Evolutionary conservation across 2,888 invertebrate species (phyloP).

Genomic region (Andrena bucephala): DNA sequence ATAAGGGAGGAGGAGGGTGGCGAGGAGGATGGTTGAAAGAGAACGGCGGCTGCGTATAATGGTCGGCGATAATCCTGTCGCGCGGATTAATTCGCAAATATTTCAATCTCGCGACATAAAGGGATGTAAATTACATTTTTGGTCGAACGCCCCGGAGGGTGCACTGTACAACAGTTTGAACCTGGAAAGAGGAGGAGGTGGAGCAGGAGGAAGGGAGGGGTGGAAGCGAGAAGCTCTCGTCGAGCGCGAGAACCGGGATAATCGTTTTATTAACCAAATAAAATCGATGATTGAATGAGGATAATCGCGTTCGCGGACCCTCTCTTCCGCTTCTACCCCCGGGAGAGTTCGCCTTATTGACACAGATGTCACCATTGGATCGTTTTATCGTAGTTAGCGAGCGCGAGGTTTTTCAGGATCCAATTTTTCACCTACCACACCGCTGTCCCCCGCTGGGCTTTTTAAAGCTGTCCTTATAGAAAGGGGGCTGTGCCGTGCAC

Average conservation of each 20-base stretch:
- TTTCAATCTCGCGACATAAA: slow-evolving; percentile 85
- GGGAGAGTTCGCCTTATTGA: slow-evolving; percentile 83
- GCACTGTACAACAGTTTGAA: slow-evolving; percentile 68
- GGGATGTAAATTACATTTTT: slow-evolving; percentile 85
- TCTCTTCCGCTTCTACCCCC: slow-evolving; percentile 68
- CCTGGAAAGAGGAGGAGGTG: slow-evolving; percentile 42
- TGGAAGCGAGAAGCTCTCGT: slow-evolving; percentile 56
- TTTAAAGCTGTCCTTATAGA: background rate
- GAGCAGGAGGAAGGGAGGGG: slow-evolving; percentile 61
- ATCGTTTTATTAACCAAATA: slow-evolving; percentile 85
- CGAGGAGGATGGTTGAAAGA: slow-evolving; percentile 38
- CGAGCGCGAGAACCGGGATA: slow-evolving; percentile 73
- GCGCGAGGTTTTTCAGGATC: slow-evolving; percentile 67
- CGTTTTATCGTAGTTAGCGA: slow-evolving; percentile 78
- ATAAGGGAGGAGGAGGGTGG: slow-evolving; percentile 18
- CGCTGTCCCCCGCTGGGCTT: background rate
- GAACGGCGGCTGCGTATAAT: slow-evolving; percentile 74
- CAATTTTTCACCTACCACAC: slow-evolving; percentile 58
- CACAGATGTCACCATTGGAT: slow-evolving; percentile 82
- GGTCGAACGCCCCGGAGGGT: slow-evolving; percentile 80
- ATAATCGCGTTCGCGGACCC: slow-evolving; percentile 78
- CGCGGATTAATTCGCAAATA: slow-evolving; percentile 84
- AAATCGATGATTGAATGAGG: slow-evolving; percentile 83
- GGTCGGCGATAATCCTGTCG: slow-evolving; percentile 81
- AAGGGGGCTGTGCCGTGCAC: background rate